Conservation (phyloP, 2,113 vertebrate species). For the Cairina moschata region DNA sequence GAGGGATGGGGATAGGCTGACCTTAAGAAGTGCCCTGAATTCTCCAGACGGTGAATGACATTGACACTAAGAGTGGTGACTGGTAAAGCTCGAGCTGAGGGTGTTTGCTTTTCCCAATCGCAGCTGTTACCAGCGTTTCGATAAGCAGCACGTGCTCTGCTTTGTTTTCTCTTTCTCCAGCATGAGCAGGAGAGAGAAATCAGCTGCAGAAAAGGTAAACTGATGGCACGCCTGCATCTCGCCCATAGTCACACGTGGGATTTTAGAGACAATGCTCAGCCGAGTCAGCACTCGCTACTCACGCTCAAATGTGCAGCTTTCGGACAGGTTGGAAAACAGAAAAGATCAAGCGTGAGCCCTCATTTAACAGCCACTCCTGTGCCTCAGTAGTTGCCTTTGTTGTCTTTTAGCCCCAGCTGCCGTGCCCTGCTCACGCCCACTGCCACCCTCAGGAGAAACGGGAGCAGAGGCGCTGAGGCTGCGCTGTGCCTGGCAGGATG, state of each 20-base stretch:
- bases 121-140: background rate
- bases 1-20: background rate
- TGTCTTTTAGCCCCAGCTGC: background rate
- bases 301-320: background rate
- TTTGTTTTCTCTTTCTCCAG: background rate
- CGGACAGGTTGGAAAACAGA: background rate
- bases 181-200: background rate
- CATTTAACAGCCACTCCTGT: background rate
- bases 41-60: background rate
- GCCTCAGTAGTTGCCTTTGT: background rate
- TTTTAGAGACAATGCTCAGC: background rate
- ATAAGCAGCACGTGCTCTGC: background rate
- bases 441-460: background rate
- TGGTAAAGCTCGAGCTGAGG: background rate
- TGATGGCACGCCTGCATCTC: background rate
- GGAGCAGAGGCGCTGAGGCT: background rate
- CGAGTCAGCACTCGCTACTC: background rate
- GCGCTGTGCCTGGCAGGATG: background rate
- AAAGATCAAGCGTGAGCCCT: background rate
- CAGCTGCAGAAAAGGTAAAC: background rate
- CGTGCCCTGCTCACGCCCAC: background rate
- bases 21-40: background rate
- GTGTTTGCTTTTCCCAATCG: background rate
- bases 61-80: background rate
- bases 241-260: background rate